Conservation (phyloP, 2,113 vertebrate species). For the Brachyhypopomus occidentalis region DNA sequence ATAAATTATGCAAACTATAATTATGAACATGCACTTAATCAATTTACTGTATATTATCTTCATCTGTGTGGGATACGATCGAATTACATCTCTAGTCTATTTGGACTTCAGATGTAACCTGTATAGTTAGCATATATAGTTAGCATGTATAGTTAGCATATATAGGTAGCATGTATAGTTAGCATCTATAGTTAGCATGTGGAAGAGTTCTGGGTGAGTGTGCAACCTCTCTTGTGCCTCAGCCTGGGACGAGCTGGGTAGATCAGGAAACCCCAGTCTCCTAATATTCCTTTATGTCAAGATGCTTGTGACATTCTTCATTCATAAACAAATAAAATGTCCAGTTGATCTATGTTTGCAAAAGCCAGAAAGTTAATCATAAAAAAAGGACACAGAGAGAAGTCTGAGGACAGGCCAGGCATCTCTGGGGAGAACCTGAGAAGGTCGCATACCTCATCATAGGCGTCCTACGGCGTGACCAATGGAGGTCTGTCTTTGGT, state of each 20-base stretch:
- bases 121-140: neutral
- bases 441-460: slow-evolving; percentile 68
- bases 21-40: neutral
- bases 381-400: slow-evolving; percentile 56
- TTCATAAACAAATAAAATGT: slow-evolving; percentile 66
- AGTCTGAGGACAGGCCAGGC: slow-evolving; percentile 66
- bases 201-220: slow-evolving; percentile 68
- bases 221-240: slow-evolving; percentile 68
- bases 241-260: slow-evolving; percentile 62
- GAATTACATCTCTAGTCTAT: neutral
- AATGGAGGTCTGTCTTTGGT: slow-evolving; percentile 52
- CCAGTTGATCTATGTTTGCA: slow-evolving; percentile 61
- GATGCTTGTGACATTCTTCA: slow-evolving; percentile 50
- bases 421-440: slow-evolving; percentile 62
- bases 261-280: slow-evolving; percentile 49
- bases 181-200: neutral
- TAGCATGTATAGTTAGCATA: neutral
- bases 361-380: slow-evolving; percentile 52
- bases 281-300: neutral
- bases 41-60: no score
- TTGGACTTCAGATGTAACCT: neutral
- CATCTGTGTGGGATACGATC: neutral
- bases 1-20: neutral
- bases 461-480: slow-evolving; percentile 54
- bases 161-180: neutral